Evolutionary conservation across 2,888 invertebrate genomes (phyloP).

Genomic region (Nomada goodeniana): DNA sequence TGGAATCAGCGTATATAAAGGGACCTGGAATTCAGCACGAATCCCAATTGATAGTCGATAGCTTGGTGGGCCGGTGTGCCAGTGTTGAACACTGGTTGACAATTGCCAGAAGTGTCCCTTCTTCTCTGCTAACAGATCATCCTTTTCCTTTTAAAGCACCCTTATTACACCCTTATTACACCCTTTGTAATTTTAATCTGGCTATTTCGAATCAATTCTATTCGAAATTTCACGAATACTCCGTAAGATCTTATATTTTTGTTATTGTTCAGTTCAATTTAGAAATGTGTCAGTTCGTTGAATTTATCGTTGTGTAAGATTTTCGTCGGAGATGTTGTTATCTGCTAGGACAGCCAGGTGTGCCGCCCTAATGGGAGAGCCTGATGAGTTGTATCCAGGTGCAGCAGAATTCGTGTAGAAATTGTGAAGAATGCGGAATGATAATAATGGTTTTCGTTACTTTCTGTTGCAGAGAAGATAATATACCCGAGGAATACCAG

Average conservation of each 20-base stretch:
- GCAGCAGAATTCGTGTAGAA: constrained; percentile 16
- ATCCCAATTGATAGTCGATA: constrained; percentile 71
- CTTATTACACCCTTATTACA: background rate
- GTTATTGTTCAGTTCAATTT: too few relatives aligned
- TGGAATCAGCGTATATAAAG: constrained; percentile 70
- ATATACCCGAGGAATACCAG: constrained; percentile 87
- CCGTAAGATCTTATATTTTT: too few relatives aligned
- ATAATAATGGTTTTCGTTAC: background rate
- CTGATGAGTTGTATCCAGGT: constrained; percentile 82
- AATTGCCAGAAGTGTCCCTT: constrained; percentile 11
- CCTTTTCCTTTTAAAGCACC: background rate
- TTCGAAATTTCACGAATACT: too few relatives aligned
- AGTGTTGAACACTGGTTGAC: constrained; percentile 45
- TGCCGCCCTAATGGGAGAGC: constrained; percentile 81
- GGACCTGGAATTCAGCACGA: constrained; percentile 58
- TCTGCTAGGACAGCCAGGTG: constrained; percentile 78
- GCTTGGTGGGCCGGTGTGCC: constrained; percentile 39
- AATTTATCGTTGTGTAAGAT: background rate
- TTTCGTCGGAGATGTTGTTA: constrained; percentile 68
- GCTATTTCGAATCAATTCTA: background rate
- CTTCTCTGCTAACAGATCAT: background rate
- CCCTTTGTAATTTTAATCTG: background rate
- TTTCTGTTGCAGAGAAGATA: constrained; percentile 86
- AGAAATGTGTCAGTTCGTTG: background rate
- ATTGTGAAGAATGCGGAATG: background rate